phyloP scores from a whole-genome alignment of 2,797 vertebrate species.

The Oophaga sylvatica region DNA sequence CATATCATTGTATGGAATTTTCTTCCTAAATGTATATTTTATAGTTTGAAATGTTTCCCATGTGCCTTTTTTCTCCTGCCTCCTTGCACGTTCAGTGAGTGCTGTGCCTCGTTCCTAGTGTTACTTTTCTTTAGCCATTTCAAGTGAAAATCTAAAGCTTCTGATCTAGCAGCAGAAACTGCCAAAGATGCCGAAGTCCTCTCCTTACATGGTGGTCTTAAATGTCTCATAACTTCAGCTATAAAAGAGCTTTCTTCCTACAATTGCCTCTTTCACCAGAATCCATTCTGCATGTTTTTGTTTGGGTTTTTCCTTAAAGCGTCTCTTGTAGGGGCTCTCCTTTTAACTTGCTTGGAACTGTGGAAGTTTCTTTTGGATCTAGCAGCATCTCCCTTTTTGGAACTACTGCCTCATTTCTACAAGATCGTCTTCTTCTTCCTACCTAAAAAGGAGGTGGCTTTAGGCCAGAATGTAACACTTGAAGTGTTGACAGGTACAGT shows the following conservation, averaged over 20 bases:
- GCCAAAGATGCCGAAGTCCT: conserved; percentile 61
- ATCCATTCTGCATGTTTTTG: conserved; percentile 67
- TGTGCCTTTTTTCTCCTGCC: conserved; percentile 30
- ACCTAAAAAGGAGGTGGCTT: conserved; percentile 73
- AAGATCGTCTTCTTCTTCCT: conserved; percentile 76
- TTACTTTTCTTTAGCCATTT: conserved; percentile 45
- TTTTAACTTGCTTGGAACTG: conserved; percentile 77
- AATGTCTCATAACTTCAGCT: conserved; percentile 60
- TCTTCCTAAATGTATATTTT: neutral
- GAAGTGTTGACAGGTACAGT: conserved; percentile 69
- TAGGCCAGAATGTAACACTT: conserved; percentile 70
- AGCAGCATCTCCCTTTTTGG: conserved; percentile 69
- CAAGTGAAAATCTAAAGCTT: conserved; percentile 52
- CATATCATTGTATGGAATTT: neutral
- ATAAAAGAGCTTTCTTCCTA: conserved; percentile 67
- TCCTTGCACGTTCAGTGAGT: conserved; percentile 40
- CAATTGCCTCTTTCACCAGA: conserved; percentile 71
- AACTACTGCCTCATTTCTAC: conserved; percentile 74
- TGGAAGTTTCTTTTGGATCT: conserved; percentile 75
- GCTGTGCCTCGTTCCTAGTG: conserved; percentile 19
- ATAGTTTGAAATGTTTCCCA: conserved; percentile 16
- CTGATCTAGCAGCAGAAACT: conserved; percentile 45
- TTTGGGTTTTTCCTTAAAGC: conserved; percentile 68
- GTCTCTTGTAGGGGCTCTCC: conserved; percentile 75
- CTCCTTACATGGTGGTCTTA: conserved; percentile 72